phyloP scores from a whole-genome alignment of 1,140 invertebrate genomes.

The Panagrolaimus sp. region DNA sequence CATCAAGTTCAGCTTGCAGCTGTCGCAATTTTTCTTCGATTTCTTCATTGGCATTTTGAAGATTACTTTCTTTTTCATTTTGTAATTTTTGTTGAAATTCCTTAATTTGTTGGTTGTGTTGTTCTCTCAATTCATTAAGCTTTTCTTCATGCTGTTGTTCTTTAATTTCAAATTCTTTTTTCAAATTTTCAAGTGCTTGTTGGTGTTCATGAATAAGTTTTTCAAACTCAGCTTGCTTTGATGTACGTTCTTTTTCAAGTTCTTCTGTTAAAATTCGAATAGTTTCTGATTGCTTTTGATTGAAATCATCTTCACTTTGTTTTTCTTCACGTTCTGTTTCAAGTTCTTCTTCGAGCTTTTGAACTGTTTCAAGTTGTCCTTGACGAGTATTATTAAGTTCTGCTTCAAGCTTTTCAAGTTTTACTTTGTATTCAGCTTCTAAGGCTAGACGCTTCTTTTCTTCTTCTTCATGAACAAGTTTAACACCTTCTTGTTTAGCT shows the following conservation, averaged over 20 bases:
- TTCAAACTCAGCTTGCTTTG: too few relatives aligned
- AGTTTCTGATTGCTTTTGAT: neutral
- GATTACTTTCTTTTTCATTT: too few relatives aligned
- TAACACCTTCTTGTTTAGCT: conserved; percentile 54
- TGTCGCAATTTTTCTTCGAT: neutral
- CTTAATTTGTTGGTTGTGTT: too few relatives aligned
- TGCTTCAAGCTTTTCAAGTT: conserved; percentile 21
- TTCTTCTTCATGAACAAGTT: conserved; percentile 49
- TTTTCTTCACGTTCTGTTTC: neutral
- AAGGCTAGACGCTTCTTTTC: conserved; percentile 33
- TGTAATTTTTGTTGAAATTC: too few relatives aligned
- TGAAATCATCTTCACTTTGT: neutral
- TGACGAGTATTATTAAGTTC: conserved; percentile 1
- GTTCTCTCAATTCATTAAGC: too few relatives aligned
- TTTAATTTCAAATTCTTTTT: too few relatives aligned
- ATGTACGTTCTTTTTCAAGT: neutral
- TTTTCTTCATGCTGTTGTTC: too few relatives aligned
- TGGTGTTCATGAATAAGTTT: too few relatives aligned
- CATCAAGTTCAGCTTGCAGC: neutral
- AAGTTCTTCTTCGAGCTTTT: neutral
- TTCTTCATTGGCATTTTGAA: too few relatives aligned
- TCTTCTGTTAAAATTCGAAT: neutral
- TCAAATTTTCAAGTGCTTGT: too few relatives aligned
- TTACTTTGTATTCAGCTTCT: conserved; percentile 19
- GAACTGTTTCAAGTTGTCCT: neutral